phyloP scores from a whole-genome alignment of 2,888 invertebrate species.

The Margaritifera margaritifera region DNA sequence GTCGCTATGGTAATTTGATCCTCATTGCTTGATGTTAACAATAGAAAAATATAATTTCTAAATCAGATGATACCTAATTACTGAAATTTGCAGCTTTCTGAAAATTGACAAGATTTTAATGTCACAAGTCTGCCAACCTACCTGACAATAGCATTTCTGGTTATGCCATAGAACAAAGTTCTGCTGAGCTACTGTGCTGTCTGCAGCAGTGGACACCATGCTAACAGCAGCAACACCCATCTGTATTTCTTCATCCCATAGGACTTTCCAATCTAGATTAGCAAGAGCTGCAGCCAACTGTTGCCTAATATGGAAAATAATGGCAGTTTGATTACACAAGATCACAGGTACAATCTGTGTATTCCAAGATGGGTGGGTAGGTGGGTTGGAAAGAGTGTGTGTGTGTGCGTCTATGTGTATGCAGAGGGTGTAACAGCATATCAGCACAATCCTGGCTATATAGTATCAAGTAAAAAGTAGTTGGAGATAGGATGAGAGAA shows the following conservation, averaged over 20 bases:
- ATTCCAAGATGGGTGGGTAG: too few species aligned
- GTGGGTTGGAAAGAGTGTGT: too few species aligned
- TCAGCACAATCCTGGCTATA: too few species aligned
- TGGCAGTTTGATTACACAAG: background rate
- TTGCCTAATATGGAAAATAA: slow-evolving; percentile 28
- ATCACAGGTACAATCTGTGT: background rate
- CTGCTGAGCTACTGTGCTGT: slow-evolving; percentile 26
- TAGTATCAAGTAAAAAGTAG: too few species aligned
- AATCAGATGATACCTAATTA: background rate
- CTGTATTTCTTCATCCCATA: slow-evolving; percentile 43
- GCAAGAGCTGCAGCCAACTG: slow-evolving; percentile 34
- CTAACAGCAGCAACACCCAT: slow-evolving; percentile 39
- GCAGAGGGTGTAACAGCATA: too few species aligned
- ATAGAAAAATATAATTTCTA: too few species aligned
- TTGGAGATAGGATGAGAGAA: too few species aligned
- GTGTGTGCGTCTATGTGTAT: too few species aligned
- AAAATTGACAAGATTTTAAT: background rate
- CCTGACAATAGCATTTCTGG: slow-evolving; percentile 44
- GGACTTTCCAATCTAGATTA: slow-evolving; percentile 46
- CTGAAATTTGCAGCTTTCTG: background rate
- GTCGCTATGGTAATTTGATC: too few species aligned
- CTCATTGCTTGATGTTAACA: too few species aligned
- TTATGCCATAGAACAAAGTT: slow-evolving; percentile 40
- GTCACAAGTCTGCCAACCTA: slow-evolving; percentile 1
- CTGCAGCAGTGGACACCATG: slow-evolving; percentile 41